Percentiles rank a stretch among this genome's conserved stretches.
Conservation (phyloP, 2,113 vertebrate genomes). For the Myxocyprinus asiaticus region DNA sequence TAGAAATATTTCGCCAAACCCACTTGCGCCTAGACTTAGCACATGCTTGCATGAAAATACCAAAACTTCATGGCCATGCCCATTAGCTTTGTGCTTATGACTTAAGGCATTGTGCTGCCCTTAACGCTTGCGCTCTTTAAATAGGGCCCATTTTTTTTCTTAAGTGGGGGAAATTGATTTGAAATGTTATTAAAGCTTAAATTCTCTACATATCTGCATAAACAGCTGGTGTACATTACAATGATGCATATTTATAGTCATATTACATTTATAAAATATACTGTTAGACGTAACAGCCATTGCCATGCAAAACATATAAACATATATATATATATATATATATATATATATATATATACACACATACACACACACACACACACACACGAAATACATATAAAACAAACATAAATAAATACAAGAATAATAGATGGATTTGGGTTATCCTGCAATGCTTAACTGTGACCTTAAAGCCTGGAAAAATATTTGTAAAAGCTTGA, state of each 20-base stretch:
- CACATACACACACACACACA: too few species aligned
- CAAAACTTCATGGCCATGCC: too few species aligned
- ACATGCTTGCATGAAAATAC: too few species aligned
- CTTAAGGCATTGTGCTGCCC: too few species aligned
- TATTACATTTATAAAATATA: slow-evolving; percentile 18
- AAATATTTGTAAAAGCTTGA: slow-evolving; percentile 49
- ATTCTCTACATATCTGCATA: background rate
- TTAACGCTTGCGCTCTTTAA: too few species aligned
- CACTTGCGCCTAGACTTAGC: too few species aligned
- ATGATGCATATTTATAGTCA: too few species aligned
- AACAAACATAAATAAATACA: slow-evolving; percentile 23
- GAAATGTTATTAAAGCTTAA: slow-evolving; percentile 14
- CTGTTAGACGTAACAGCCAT: slow-evolving; percentile 26
- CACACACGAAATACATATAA: background rate
- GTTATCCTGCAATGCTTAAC: slow-evolving; percentile 53
- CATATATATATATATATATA: background rate
- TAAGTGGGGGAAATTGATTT: background rate
- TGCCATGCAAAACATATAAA: slow-evolving; percentile 20
- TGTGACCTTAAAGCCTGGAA: slow-evolving; percentile 41
- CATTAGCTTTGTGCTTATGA: too few species aligned
- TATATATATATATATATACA: too few species aligned
- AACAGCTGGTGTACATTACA: background rate
- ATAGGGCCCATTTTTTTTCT: too few species aligned
- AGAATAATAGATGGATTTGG: slow-evolving; percentile 65
- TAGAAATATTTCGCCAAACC: too few species aligned